Conservation (phyloP, 2,888 invertebrate genomes). For the Spicauda simplicius region DNA sequence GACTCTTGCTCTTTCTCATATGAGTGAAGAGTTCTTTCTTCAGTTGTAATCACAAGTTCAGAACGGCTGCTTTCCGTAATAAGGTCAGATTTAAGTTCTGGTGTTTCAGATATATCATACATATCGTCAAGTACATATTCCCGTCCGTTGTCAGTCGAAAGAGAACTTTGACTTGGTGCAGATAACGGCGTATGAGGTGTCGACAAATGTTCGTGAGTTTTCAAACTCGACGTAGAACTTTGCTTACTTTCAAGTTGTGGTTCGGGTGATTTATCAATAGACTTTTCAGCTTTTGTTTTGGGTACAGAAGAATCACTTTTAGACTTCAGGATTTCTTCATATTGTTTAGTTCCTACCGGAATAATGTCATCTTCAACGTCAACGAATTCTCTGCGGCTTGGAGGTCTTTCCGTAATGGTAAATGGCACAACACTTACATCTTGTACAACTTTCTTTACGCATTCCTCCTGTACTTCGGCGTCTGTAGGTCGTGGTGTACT, state of each 20-base stretch:
- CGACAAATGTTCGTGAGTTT: constrained; percentile 81
- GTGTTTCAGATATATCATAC: constrained; percentile 85
- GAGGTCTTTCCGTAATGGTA: constrained; percentile 69
- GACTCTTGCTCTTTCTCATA: constrained; percentile 88
- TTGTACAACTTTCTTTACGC: constrained; percentile 64
- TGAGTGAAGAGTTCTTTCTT: constrained; percentile 83
- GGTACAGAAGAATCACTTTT: constrained; percentile 82
- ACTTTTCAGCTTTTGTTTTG: constrained; percentile 75
- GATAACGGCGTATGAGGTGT: constrained; percentile 87
- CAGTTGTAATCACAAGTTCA: constrained; percentile 85
- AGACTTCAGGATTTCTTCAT: constrained; percentile 79
- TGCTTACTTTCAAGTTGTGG: constrained; percentile 79
- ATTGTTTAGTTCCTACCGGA: constrained; percentile 70
- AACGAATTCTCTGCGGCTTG: constrained; percentile 80
- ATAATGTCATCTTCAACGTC: constrained; percentile 79
- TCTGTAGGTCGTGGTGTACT: constrained; percentile 47
- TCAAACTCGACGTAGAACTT: constrained; percentile 84
- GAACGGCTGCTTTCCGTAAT: constrained; percentile 78
- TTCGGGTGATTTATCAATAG: constrained; percentile 70
- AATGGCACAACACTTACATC: constrained; percentile 77
- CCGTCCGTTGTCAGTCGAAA: constrained; percentile 87
- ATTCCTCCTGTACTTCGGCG: constrained; percentile 60
- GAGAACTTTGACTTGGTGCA: constrained; percentile 86
- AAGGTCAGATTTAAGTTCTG: constrained; percentile 82
- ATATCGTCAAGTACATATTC: constrained; percentile 87